phyloP scores from a whole-genome alignment of 2,888 invertebrate species.

The Gymnosoma rotundatum region DNA sequence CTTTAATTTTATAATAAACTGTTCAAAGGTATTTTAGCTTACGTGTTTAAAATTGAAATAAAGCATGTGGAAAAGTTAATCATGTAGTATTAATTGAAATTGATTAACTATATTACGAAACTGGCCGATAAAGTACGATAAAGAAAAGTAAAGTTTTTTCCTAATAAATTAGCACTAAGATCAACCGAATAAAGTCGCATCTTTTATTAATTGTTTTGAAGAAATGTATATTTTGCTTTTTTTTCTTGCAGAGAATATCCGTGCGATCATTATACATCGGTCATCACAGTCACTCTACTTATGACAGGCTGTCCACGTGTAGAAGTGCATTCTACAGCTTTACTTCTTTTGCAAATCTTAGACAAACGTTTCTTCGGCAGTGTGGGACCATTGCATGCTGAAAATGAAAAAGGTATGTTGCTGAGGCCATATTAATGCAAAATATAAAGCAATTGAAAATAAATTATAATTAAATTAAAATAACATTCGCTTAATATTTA shows the following conservation, averaged over 20 bases:
- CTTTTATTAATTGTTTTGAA: neutral
- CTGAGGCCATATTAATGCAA: constrained; percentile 37
- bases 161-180: no score
- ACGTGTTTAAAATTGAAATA: no score
- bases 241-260: constrained; percentile 91
- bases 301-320: constrained; percentile 97
- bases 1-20: no score
- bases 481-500: neutral
- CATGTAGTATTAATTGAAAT: no score
- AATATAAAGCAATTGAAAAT: neutral
- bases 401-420: constrained; percentile 88
- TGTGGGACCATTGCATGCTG: constrained; percentile 86
- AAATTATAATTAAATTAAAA: constrained; percentile 12
- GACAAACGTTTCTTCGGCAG: constrained; percentile 97
- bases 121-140: no score
- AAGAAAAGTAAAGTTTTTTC: no score
- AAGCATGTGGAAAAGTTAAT: no score
- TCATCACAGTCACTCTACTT: constrained; percentile 98
- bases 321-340: constrained; percentile 95
- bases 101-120: no score
- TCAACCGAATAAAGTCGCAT: no score
- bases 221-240: constrained; percentile 19
- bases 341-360: constrained; percentile 95
- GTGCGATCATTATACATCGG: constrained; percentile 98
- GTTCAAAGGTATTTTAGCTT: no score